Evolutionary conservation across 2,888 invertebrate species (phyloP), one percentile per base, ranked within the genome.

Genomic region (Agriopis marginaria): DNA sequence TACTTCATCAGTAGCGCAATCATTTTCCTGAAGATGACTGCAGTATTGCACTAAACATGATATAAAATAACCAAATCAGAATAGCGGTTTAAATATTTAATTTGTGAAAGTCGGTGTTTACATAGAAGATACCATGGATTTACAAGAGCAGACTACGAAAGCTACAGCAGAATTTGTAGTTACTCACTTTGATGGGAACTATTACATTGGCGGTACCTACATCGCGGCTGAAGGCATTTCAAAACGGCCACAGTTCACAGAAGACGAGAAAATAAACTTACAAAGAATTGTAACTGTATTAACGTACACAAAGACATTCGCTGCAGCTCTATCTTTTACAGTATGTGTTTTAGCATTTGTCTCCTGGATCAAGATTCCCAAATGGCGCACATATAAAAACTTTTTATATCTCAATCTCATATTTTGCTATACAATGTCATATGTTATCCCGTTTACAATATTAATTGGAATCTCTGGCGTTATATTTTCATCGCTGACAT

Each of bases 331-430:
- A 6, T 56, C 56, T 40, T 10, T 42, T 6, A 14, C 17, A 17
- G 42, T 42, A 17, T 44, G 56, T 17, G 5, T 56, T 1, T 5
- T 56, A 11, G 61, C 51, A 51, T 23, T 49, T 10, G 0, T 61
- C 8, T 4, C 61, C 11, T 61, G 61, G 61, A 61, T 42, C 17
- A 61, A 17, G 11, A 42, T 42, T 12, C 17, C 42, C 0, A 51
- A 50, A 23, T 61, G 61, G 61, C 50, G 61, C 3, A 17, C 50
- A 4, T 61, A 42, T 12, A 50, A 61, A 17, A 61, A 61, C 40
- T 61, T 61, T 17, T 5, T 61, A 10, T 42, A 14, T 23, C 7
- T 61, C 0, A 61, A 61, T 40, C 9, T 61, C 0, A 51, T 61
- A 42, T 3, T 42, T 6, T 51, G 42, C 32, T 61, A 17, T 23